Percentiles rank a stretch among this genome's conserved stretches.
Conservation (phyloP, 2,797 vertebrate species). For the Aphelocoma californica region DNA sequence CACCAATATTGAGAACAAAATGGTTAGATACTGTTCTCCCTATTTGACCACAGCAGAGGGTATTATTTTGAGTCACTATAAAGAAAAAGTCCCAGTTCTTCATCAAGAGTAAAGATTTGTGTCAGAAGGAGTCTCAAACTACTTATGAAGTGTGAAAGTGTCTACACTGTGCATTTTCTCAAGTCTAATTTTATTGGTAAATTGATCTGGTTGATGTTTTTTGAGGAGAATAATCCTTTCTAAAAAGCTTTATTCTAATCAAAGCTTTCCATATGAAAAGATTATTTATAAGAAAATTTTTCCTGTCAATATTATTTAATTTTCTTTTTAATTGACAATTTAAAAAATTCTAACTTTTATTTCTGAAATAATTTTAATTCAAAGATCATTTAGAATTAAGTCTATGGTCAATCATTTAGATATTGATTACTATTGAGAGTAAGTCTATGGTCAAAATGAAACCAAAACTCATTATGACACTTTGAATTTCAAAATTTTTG, state of each 20-base stretch:
- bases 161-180: neutral
- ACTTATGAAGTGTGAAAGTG: neutral
- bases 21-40: neutral
- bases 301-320: neutral
- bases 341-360: neutral
- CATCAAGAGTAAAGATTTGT: neutral
- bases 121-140: neutral
- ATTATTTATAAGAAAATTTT: neutral
- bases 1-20: neutral
- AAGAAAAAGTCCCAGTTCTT: neutral
- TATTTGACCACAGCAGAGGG: neutral
- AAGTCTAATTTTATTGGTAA: neutral
- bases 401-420: neutral
- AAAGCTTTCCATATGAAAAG: neutral
- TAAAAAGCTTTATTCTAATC: neutral
- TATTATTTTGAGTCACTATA: neutral
- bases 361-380: neutral
- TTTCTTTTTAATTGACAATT: neutral
- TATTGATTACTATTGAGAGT: neutral
- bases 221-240: neutral
- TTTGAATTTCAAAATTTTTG: neutral
- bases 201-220: neutral
- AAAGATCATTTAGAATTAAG: neutral
- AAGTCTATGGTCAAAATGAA: neutral
- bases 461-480: neutral